Percentiles rank a stretch among this genome's conserved stretches.
Evolutionary conservation across 2,797 vertebrate species (phyloP).

Genomic region (Centroberyx gerrardi): DNA sequence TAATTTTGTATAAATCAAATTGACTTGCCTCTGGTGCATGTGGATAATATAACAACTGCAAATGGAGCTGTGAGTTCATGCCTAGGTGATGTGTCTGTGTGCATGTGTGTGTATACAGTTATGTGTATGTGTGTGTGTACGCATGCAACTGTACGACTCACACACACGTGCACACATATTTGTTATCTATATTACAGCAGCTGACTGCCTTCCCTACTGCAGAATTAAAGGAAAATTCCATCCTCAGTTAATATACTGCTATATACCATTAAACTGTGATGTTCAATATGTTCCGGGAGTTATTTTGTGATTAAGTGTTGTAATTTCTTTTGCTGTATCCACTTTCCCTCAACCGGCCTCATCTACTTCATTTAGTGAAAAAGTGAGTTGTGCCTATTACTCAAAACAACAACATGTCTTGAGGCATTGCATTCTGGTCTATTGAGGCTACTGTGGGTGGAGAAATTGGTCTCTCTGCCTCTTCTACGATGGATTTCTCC

Average conservation of each 20-base stretch:
- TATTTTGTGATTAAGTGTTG: background rate
- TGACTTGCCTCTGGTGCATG: slow-evolving; percentile 42
- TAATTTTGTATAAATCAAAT: slow-evolving; percentile 61
- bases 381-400: too few species aligned
- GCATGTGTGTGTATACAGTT: background rate
- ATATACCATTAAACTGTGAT: slow-evolving; percentile 1
- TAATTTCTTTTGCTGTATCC: background rate
- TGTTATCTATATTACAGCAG: too few species aligned
- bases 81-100: slow-evolving; percentile 3
- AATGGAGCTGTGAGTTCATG: slow-evolving; percentile 49
- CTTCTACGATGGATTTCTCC: too few species aligned
- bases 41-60: slow-evolving; percentile 48
- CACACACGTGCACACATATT: background rate
- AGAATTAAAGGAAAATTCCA: background rate
- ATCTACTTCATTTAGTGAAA: too few species aligned
- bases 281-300: background rate
- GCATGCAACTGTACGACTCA: background rate
- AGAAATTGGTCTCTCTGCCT: too few species aligned
- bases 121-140: background rate
- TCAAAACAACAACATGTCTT: background rate
- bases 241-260: background rate
- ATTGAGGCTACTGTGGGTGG: too few species aligned
- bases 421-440: background rate
- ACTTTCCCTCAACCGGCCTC: too few species aligned
- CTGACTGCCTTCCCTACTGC: background rate